phyloP scores from a whole-genome alignment of 2,113 vertebrate species.

The Lonchura striata region DNA sequence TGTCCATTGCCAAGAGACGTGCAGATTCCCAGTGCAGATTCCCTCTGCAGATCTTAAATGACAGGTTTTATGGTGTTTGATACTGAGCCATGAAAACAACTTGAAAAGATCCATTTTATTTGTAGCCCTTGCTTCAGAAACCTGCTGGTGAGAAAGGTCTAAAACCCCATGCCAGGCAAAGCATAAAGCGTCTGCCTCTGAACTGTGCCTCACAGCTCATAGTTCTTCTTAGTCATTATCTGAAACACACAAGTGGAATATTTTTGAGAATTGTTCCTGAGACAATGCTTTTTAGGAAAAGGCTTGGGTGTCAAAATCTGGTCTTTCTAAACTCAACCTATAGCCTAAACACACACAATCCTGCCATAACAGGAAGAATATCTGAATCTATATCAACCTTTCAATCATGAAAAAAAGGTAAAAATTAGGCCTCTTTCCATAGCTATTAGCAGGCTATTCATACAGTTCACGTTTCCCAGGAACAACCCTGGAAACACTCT shows the following conservation, averaged over 20 bases:
- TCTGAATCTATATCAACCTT: background rate
- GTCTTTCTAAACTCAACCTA: background rate
- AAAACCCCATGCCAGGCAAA: background rate
- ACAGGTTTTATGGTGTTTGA: constrained; percentile 11
- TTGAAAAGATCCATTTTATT: background rate
- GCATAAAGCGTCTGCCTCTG: background rate
- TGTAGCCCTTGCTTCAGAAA: background rate
- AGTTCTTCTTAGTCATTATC: background rate
- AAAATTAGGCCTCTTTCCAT: background rate
- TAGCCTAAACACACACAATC: background rate
- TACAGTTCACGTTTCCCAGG: background rate
- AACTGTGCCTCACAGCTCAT: background rate
- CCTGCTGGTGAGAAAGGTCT: background rate
- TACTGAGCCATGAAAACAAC: background rate
- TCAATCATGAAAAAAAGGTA: background rate
- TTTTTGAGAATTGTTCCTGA: background rate
- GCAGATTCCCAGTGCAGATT: background rate
- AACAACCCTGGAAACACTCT: background rate
- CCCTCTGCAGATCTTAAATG: constrained; percentile 17
- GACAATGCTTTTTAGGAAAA: background rate
- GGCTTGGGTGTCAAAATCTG: background rate
- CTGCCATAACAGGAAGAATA: background rate
- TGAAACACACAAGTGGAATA: background rate
- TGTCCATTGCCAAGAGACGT: background rate
- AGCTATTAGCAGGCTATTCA: background rate